phyloP scores from a whole-genome alignment of 2,797 vertebrate genomes.

The Danio aesculapii region DNA sequence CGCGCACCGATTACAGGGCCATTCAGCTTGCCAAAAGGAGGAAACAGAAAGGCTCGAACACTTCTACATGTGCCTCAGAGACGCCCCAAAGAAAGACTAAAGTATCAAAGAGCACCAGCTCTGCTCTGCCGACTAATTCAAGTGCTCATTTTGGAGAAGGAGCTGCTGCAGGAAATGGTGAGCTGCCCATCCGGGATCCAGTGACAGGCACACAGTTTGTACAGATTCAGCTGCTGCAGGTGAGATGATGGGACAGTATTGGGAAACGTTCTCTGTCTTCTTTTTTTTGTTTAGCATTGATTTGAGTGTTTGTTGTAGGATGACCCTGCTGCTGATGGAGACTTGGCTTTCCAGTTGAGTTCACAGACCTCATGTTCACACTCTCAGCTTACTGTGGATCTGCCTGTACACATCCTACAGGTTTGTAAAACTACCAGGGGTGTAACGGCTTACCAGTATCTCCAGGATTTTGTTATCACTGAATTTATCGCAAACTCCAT shows the following conservation, averaged over 20 bases:
- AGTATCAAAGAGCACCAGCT: conserved; percentile 71
- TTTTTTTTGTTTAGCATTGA: background rate
- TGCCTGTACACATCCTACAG: conserved; percentile 95
- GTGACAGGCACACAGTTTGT: conserved; percentile 87
- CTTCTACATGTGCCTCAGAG: conserved; percentile 71
- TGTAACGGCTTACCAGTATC: no score
- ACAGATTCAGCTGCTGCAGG: conserved; percentile 94
- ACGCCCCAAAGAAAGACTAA: conserved; percentile 84
- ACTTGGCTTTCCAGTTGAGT: conserved; percentile 88
- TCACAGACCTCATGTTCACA: conserved; percentile 89
- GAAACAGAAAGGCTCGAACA: conserved; percentile 84
- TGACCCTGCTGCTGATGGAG: conserved; percentile 87
- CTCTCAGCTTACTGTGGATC: conserved; percentile 89
- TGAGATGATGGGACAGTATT: conserved; percentile 65
- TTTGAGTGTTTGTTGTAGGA: conserved; percentile 78
- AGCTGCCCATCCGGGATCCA: conserved; percentile 84
- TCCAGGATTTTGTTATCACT: no score
- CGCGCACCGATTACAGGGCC: conserved; percentile 95
- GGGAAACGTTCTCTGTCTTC: background rate
- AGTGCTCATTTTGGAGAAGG: conserved; percentile 77
- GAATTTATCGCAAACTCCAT: no score
- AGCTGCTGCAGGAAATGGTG: conserved; percentile 76
- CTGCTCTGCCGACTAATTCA: conserved; percentile 62
- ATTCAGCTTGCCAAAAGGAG: conserved; percentile 94
- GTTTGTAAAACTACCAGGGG: conserved; percentile 67